A percentile compares a stretch with the other conserved stretches of the same genome.
phyloP scores from a whole-genome alignment of 2,888 invertebrate genomes.

The Drosophila subsilvestris region DNA sequence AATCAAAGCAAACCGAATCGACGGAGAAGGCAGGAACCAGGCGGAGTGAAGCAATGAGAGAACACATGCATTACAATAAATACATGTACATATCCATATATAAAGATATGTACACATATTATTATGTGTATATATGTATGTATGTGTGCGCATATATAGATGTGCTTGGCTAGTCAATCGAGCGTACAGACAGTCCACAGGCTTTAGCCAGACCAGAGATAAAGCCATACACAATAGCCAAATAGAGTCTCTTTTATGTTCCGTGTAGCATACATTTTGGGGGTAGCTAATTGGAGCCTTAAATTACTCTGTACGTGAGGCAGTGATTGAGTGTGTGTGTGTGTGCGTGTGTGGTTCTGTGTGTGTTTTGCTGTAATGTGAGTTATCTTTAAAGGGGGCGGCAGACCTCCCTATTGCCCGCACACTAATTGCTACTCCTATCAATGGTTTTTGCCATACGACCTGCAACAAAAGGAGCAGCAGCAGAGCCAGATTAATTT shows the following conservation, averaged over 20 bases:
- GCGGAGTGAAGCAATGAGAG: not conserved
- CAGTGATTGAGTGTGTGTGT: conserved; percentile 7
- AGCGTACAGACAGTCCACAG: conserved; percentile 45
- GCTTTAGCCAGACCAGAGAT: conserved; percentile 54
- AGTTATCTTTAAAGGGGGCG: conserved; percentile 45
- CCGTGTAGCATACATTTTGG: conserved; percentile 50
- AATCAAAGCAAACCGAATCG: conserved; percentile 66
- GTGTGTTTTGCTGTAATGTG: conserved; percentile 9
- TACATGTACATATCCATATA: not conserved
- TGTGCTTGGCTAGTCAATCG: conserved; percentile 43
- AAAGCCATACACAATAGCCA: conserved; percentile 53
- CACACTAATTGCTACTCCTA: conserved; percentile 71
- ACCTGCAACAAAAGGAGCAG: not conserved
- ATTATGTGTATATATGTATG: conserved; percentile 3
- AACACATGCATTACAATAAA: not conserved
- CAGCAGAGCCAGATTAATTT: conserved; percentile 58
- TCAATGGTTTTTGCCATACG: conserved; percentile 61
- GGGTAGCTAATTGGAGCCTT: conserved; percentile 68
- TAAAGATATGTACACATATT: not conserved
- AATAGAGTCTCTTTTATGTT: conserved; percentile 61
- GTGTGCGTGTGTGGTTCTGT: conserved; percentile 3
- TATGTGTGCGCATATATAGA: conserved; percentile 1
- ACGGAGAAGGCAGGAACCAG: conserved; percentile 8
- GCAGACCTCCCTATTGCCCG: conserved; percentile 7
- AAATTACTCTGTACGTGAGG: conserved; percentile 49